These are phyloP conservation scores for Opisthocomus hoazin DNA, from an alignment of 2,113 vertebrate genomes.

Conservation along the genomic window DNA sequence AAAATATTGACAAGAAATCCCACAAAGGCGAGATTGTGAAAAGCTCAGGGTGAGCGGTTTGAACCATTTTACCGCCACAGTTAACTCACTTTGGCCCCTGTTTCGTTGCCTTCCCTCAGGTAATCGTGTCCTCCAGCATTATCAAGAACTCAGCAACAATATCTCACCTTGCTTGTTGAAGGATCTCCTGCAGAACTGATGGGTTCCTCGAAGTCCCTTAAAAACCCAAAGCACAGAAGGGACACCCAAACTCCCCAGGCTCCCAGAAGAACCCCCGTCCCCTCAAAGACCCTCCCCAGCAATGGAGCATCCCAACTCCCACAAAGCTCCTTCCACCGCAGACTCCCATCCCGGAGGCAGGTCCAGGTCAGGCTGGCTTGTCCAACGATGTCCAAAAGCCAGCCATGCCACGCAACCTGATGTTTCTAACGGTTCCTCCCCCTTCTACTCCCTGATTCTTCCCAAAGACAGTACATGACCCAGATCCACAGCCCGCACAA, in stretches of 20 bases:
- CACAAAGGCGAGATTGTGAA: background rate
- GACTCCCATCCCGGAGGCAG: background rate
- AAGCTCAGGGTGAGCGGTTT: background rate
- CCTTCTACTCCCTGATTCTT: background rate
- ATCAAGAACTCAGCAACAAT: background rate
- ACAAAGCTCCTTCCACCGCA: background rate
- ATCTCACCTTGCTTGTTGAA: background rate
- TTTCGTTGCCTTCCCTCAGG: background rate
- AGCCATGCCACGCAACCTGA: background rate
- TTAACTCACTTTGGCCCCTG: background rate
- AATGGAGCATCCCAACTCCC: background rate
- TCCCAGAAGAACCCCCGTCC: background rate
- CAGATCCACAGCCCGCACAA: accelerated
- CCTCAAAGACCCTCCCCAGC: background rate
- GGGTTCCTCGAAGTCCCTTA: background rate
- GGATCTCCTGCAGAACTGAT: background rate
- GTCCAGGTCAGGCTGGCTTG: background rate
- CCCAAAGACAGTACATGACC: background rate
- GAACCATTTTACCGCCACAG: background rate
- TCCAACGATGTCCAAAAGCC: no score
- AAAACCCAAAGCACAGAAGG: background rate
- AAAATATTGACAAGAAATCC: background rate
- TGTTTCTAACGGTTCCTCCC: accelerated
- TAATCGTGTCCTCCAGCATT: accelerated
- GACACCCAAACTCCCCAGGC: accelerated